Conservation (phyloP, 2,113 vertebrate genomes). For the Sylvietta virens region DNA sequence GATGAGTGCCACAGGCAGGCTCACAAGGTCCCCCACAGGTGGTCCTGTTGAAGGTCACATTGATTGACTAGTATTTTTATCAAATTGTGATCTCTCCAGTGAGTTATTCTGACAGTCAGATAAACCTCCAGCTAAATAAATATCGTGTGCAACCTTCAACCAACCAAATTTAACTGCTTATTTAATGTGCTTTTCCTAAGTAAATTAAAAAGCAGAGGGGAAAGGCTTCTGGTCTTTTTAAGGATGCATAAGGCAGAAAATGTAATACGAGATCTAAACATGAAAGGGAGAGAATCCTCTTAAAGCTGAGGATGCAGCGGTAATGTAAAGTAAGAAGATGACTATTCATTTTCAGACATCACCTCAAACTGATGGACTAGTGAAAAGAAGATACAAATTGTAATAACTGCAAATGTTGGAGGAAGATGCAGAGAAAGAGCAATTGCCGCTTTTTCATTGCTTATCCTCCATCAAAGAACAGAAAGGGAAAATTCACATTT, state of each 20-base stretch:
- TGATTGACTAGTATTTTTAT: not conserved
- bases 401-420: not conserved
- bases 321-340: constrained; percentile 1
- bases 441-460: not conserved
- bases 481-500: not conserved
- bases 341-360: not conserved
- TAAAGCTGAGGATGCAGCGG: not conserved
- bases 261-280: constrained; percentile 21
- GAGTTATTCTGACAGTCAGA: constrained; percentile 26
- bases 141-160: not conserved
- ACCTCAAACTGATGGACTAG: not conserved
- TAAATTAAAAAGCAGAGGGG: not conserved
- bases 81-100: not conserved
- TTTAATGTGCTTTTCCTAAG: constrained; percentile 49
- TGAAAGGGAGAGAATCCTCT: constrained; percentile 30
- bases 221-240: constrained; percentile 27
- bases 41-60: constrained; percentile 6
- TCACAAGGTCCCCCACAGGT: not conserved
- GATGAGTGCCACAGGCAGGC: not conserved
- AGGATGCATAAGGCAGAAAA: constrained; percentile 40
- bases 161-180: constrained; percentile 1
- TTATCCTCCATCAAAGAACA: not conserved
- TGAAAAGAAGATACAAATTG: not conserved
- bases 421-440: not conserved
- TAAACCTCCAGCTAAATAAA: constrained; percentile 45